A percentile compares a stretch with the other conserved stretches of the same genome.
These are phyloP conservation scores for Drosophila azteca DNA, from an alignment of 1,140 invertebrate genomes.

Conservation along the genomic window DNA sequence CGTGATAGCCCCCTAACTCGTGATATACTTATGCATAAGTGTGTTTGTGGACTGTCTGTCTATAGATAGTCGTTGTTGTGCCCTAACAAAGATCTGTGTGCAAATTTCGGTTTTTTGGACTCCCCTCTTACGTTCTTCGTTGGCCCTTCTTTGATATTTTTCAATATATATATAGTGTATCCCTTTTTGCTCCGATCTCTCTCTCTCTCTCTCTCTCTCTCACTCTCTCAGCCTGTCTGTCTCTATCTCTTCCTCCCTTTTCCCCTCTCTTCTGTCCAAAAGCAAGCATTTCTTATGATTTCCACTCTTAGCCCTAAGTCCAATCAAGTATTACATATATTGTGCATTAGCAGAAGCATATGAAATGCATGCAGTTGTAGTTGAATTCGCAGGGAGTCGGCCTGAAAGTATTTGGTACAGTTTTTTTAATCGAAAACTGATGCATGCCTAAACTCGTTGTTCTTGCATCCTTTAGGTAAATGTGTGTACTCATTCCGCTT, in stretches of 20 bases:
- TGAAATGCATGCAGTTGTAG: slow-evolving; percentile 1
- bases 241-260: slow-evolving; percentile 3
- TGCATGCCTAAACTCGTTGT: slow-evolving; percentile 51
- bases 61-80: slow-evolving; percentile 63
- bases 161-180: slow-evolving; percentile 5
- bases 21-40: not conserved
- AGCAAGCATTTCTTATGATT: slow-evolving; percentile 13
- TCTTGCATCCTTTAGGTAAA: slow-evolving; percentile 61
- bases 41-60: too few relatives aligned
- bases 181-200: slow-evolving; percentile 7
- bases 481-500: slow-evolving; percentile 77
- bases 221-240: slow-evolving; percentile 7
- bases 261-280: slow-evolving; percentile 33
- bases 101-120: slow-evolving; percentile 45
- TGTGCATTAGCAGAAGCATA: slow-evolving; percentile 2
- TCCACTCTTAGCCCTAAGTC: slow-evolving; percentile 22
- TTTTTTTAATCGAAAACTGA: slow-evolving; percentile 2
- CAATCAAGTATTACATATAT: not conserved
- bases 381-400: slow-evolving; percentile 39
- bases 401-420: not conserved
- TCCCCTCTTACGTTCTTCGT: slow-evolving; percentile 14
- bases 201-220: slow-evolving; percentile 2
- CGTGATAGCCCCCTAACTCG: slow-evolving; percentile 5
- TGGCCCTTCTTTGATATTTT: slow-evolving; percentile 26
- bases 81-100: slow-evolving; percentile 49